Base-by-base conservation (phyloP, 2,113 vertebrate genomes). In the Loxodonta africana region DNA sequence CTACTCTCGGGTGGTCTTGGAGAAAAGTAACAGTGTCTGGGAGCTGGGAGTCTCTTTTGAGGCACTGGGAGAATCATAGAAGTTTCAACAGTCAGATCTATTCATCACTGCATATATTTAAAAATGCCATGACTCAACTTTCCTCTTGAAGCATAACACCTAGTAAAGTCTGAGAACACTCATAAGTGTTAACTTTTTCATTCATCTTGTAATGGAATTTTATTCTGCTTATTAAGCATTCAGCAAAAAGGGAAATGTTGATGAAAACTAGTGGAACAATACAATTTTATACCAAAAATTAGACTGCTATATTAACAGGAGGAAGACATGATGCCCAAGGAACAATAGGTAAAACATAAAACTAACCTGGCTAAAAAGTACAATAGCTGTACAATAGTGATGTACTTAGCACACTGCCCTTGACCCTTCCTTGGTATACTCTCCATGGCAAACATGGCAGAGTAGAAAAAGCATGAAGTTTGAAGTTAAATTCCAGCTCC, bases 151-250 rank as follows among this genome's bases (percentile, higher is more conserved):
- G 92, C 81, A 20, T 97, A 95, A 97, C 95, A 97, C 97, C 96
- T 96, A 95, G 96, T 97, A 97, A 98, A 97, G 94, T 96, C 96
- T 92, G 83, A 88, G 84, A 95, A 96, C 46, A 57, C 84, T 90
- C 83, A 44, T 37, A 95, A 92, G 92, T 96, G 96, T 97, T 97
- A 94, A 84, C 84, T 96, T 95, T 92, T 87, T 94, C 90, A 88
- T 69, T 85, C 92, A 90, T 48, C 82, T 78, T 94, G 86, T 90
- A 96, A 95, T 92, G 81, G 96, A 95, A 96, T 97, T 96, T 97
- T 91, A 93, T 87, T 95, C 87, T 96, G 53, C 73, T 91, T 93
- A 94, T 83, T 84, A 96, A 90, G 82, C 17, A 84, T 44, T 85
- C 44, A 51, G 93, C 71, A 53, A 44, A 73, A 65, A 86, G 60